Conservation (phyloP, 2,113 vertebrate genomes). For the Accipiter virgatus region DNA sequence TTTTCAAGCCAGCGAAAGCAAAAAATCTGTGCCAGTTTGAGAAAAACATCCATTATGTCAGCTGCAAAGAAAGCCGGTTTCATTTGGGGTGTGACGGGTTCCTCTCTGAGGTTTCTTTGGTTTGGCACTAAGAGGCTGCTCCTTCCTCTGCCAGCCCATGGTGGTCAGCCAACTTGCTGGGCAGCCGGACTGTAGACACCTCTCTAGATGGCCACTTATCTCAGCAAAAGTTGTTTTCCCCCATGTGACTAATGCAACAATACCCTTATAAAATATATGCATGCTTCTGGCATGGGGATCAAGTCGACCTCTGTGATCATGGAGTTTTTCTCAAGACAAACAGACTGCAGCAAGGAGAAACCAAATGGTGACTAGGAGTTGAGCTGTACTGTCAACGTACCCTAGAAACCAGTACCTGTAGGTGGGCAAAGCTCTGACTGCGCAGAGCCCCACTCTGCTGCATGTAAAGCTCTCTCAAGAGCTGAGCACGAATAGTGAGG, state of each 20-base stretch:
- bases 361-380: not conserved
- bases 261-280: not conserved
- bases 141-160: fast-evolving
- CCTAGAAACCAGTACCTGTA: not conserved
- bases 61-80: not conserved
- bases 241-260: not conserved
- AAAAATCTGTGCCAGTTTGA: not conserved
- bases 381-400: not conserved
- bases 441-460: fast-evolving
- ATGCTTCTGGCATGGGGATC: not conserved
- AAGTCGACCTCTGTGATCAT: not conserved
- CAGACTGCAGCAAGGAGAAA: not conserved
- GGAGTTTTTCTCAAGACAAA: not conserved
- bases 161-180: not conserved
- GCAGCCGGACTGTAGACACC: not conserved
- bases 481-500: not conserved
- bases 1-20: not conserved
- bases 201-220: not conserved
- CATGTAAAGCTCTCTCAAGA: not conserved
- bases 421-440: not conserved
- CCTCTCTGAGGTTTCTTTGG: not conserved
- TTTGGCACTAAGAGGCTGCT: not conserved
- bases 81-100: not conserved
- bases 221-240: not conserved
- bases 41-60: not conserved